These are phyloP conservation scores for Mormyrops attenuatus DNA, from an alignment of 2,797 vertebrate genomes.

Conservation along the genomic window DNA sequence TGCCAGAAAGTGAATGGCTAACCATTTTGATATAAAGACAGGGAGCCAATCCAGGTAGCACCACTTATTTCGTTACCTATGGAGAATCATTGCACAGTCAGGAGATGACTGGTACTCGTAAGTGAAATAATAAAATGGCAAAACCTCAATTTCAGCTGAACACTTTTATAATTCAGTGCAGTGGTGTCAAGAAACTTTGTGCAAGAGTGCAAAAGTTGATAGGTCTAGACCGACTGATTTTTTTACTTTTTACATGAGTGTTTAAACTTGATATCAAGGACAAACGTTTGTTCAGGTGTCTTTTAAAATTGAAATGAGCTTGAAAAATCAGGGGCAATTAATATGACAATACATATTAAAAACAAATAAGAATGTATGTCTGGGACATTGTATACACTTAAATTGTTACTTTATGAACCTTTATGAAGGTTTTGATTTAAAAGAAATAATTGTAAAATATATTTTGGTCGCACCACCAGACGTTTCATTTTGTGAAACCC, in stretches of 20 bases:
- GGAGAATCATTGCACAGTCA: neutral
- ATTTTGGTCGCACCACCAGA: neutral
- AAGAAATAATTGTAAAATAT: neutral
- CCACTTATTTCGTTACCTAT: neutral
- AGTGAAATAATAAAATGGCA: neutral
- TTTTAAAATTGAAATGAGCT: neutral
- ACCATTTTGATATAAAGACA: neutral
- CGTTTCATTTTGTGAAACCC: neutral
- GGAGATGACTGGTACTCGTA: neutral
- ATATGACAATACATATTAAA: neutral
- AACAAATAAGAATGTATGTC: neutral
- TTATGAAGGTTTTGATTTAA: neutral
- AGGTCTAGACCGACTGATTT: neutral
- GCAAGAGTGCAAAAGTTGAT: neutral
- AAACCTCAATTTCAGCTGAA: neutral
- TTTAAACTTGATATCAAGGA: neutral
- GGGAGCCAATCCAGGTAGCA: neutral
- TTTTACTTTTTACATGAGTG: neutral
- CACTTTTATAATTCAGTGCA: neutral
- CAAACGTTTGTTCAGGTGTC: neutral
- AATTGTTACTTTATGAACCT: neutral
- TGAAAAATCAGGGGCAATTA: neutral
- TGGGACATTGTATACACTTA: neutral
- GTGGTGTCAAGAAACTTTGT: neutral
- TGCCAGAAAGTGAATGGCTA: neutral